A percentile compares a stretch with the other conserved stretches of the same genome.
These are phyloP conservation scores for Lithosia quadra DNA, from an alignment of 2,888 invertebrate species.

Conservation along the genomic window DNA sequence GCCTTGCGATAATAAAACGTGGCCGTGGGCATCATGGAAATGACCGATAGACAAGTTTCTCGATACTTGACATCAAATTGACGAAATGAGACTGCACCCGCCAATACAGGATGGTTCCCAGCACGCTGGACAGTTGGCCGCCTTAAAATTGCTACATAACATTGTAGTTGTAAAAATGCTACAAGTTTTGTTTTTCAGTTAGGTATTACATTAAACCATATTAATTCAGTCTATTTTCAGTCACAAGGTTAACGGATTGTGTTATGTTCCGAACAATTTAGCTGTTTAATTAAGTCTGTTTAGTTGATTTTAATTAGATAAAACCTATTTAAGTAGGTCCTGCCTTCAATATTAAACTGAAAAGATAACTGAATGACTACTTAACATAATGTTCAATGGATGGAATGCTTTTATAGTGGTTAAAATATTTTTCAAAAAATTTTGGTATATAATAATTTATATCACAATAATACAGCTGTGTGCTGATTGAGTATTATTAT, in stretches of 20 bases:
- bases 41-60: neutral
- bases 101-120: neutral
- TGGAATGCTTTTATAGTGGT: slow-evolving; percentile 40
- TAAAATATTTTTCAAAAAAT: slow-evolving; percentile 7
- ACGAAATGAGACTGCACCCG: neutral
- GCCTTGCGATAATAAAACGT: too few relatives aligned
- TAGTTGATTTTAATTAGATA: neutral
- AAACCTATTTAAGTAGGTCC: neutral
- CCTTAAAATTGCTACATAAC: slow-evolving; percentile 14
- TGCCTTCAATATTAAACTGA: neutral
- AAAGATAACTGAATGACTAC: neutral
- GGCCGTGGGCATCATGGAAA: too few relatives aligned
- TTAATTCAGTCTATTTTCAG: slow-evolving; percentile 53
- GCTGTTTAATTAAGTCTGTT: neutral
- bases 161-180: slow-evolving; percentile 17
- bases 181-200: slow-evolving; percentile 24
- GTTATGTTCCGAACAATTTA: slow-evolving; percentile 15
- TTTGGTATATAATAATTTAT: slow-evolving; percentile 18
- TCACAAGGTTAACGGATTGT: slow-evolving; percentile 36
- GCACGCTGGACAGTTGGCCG: neutral
- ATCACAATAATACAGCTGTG: neutral
- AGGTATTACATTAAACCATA: slow-evolving; percentile 31
- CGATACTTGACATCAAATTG: neutral
- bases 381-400: slow-evolving; percentile 24
- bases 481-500: slow-evolving; percentile 7